These are phyloP conservation scores for Notolepis coatsorum DNA, from an alignment of 2,797 vertebrate genomes.

Conservation along the genomic window DNA sequence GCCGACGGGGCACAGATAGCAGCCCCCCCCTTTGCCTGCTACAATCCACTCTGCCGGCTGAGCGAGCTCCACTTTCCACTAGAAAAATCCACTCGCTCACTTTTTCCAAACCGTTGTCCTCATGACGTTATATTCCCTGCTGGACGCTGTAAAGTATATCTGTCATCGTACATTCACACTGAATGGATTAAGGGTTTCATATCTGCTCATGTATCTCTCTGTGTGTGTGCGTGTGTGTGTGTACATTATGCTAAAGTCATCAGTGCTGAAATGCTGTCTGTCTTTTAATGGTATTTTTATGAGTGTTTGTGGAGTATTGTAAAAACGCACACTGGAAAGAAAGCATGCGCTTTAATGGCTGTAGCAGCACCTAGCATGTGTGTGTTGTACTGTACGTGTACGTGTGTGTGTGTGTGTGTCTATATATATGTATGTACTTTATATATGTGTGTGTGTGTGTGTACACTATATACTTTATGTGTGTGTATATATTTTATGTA, in stretches of 20 bases:
- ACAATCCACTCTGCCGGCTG: slow-evolving; percentile 10
- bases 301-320: slow-evolving; percentile 44
- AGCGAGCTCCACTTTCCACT: not conserved
- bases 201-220: not conserved
- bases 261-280: slow-evolving; percentile 53
- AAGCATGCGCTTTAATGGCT: slow-evolving; percentile 11
- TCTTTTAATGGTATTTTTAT: slow-evolving; percentile 59
- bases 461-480: no score
- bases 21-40: not conserved
- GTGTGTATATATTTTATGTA: not conserved
- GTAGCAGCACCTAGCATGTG: slow-evolving; percentile 8
- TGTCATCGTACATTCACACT: not conserved
- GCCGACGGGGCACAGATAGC: slow-evolving; percentile 23
- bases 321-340: slow-evolving; percentile 15
- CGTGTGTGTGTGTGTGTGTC: slow-evolving; percentile 3
- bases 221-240: slow-evolving; percentile 21
- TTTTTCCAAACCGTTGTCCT: slow-evolving; percentile 1
- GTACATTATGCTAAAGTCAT: slow-evolving; percentile 56
- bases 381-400: not conserved
- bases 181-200: slow-evolving; percentile 1
- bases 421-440: not conserved
- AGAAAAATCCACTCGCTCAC: not conserved
- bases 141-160: not conserved
- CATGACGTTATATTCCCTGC: not conserved
- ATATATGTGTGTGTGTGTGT: not conserved